Evolutionary conservation across 2,888 invertebrate species (phyloP), one percentile per base, ranked within the genome.

Genomic region (Hydropsyche betteni): DNA sequence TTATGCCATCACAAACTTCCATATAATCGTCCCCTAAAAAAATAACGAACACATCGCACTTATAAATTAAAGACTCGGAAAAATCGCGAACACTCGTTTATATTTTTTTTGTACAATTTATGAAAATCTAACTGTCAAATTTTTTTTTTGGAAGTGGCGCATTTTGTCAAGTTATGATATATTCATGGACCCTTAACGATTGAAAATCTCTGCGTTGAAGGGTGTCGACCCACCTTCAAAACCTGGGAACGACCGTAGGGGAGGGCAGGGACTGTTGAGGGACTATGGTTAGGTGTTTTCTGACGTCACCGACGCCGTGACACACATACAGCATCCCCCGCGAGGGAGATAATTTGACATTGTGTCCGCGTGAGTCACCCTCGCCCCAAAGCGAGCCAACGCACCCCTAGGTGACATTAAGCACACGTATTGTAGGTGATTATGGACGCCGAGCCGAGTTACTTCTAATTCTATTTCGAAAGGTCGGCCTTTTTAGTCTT

Each of bases 301-400:
- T 76, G 73, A 76, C 75, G 73, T 76, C 74, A 76, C 70, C 36
- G 16, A 44, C n/a, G 74, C 69, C 69, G 76, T 78, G 78, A 78
- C 78, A 78, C 78, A 78, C 76, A 78, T 78, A 69, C 75, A 76
- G 76, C 76, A 76, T 78, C 76, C 61, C 72, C 53, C 12, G 44
- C 44, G 52, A 61, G 75, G 75, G 76, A 78, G 78, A 78, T 73
- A 76, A 76, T 76, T 76, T 78, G 78, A 78, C 78, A 78, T 78
- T 78, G 76, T 76, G 76, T 69, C 70, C 73, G 68, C 64, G 76
- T 76, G 78, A 76, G 52, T 76, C 78, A 76, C 69, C 69, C 61
- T 55, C 50, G 16, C 75, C 52, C 34, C 64, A 34, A 4, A 10
- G 10, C 6, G 36, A 34, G 12, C 74, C 14, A 44, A 44, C 16